Evolutionary conservation across 2,888 invertebrate species (phyloP).

Genomic region (Beris morrisii): DNA sequence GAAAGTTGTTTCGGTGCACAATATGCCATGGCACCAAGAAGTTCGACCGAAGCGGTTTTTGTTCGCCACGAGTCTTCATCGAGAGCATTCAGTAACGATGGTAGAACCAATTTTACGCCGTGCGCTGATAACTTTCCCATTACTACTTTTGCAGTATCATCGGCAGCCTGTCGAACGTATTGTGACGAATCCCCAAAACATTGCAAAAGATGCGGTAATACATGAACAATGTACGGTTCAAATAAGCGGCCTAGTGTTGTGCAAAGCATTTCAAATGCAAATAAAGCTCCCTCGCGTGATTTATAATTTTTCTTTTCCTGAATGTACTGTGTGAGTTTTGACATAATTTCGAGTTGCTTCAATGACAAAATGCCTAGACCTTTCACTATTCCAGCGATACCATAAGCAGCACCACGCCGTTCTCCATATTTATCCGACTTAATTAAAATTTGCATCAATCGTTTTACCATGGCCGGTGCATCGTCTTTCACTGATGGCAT

Average conservation of each 20-base stretch:
- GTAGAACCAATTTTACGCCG: slow-evolving; percentile 96
- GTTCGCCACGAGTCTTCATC: slow-evolving; percentile 99
- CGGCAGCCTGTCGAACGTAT: slow-evolving; percentile 94
- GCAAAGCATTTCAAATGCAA: slow-evolving; percentile 97
- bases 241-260: slow-evolving; percentile 87
- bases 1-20: slow-evolving; percentile 99
- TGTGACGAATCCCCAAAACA: slow-evolving; percentile 96
- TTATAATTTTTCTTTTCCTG: slow-evolving; percentile 96
- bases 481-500: slow-evolving; percentile 92
- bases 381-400: slow-evolving; percentile 94
- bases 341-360: slow-evolving; percentile 95
- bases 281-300: slow-evolving; percentile 91
- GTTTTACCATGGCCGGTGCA: slow-evolving; percentile 83
- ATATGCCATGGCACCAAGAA: slow-evolving; percentile 97
- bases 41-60: slow-evolving; percentile 93
- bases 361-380: slow-evolving; percentile 94
- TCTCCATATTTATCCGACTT: slow-evolving; percentile 89
- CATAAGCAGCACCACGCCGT: slow-evolving; percentile 91
- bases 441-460: slow-evolving; percentile 81
- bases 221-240: slow-evolving; percentile 98
- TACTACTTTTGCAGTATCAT: slow-evolving; percentile 94
- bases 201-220: slow-evolving; percentile 88
- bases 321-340: slow-evolving; percentile 86
- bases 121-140: slow-evolving; percentile 94
- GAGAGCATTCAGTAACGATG: slow-evolving; percentile 87